Conservation (phyloP, 2,797 vertebrate genomes). For the Chelmon rostratus region DNA sequence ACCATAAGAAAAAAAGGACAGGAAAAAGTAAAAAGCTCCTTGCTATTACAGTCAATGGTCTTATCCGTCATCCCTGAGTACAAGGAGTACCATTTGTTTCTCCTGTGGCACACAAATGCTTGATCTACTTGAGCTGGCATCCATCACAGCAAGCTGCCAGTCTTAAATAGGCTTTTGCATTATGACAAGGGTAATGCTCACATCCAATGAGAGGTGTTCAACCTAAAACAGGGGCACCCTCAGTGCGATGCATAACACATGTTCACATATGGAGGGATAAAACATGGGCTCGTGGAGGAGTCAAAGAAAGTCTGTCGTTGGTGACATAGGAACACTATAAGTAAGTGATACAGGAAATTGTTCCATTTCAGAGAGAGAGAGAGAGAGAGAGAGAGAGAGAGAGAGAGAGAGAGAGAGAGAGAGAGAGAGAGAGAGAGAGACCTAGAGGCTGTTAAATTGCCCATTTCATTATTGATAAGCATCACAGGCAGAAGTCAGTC, state of each 20-base stretch:
- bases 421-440: constrained; percentile 45
- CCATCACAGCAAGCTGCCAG: constrained; percentile 58
- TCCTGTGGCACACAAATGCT: constrained; percentile 53
- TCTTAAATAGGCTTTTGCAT: constrained; percentile 63
- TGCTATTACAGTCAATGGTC: constrained; percentile 53
- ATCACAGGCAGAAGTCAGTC: constrained; percentile 76
- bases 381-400: constrained; percentile 1
- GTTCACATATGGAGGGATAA: constrained; percentile 55
- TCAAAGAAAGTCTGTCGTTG: constrained; percentile 32
- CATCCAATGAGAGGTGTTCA: constrained; percentile 43
- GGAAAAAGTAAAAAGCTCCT: constrained; percentile 37
- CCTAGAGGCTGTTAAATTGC: constrained; percentile 78
- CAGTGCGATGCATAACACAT: constrained; percentile 15
- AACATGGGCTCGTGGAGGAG: constrained; percentile 28
- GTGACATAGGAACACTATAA: constrained; percentile 30
- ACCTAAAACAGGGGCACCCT: constrained; percentile 37
- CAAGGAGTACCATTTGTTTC: constrained; percentile 60
- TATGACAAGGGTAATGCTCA: constrained; percentile 61
- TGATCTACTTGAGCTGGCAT: constrained; percentile 66
- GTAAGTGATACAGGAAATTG: constrained; percentile 53
- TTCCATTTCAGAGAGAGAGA: constrained; percentile 51
- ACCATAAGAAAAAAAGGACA: constrained; percentile 8
- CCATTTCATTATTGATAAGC: constrained; percentile 85
- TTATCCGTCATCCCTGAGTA: constrained; percentile 57
- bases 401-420: constrained; percentile 6